These are phyloP conservation scores for Bambusicola thoracicus DNA, from an alignment of 2,113 vertebrate genomes.

Conservation along the genomic window DNA sequence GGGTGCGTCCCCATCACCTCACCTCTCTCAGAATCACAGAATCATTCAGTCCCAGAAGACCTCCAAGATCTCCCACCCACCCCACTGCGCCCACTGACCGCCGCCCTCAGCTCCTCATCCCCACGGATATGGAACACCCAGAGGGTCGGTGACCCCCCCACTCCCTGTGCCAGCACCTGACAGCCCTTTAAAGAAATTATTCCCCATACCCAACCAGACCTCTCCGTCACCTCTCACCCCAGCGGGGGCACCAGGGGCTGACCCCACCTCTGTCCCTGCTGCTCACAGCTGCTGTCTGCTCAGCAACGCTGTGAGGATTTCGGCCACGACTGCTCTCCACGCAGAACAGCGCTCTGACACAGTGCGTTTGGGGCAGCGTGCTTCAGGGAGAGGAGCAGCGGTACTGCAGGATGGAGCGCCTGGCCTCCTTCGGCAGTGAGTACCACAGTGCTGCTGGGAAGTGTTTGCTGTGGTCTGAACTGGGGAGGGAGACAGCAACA, in stretches of 20 bases:
- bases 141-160: too few species aligned
- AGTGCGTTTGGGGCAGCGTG: neutral
- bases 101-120: too few species aligned
- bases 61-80: too few species aligned
- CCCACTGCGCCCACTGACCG: too few species aligned
- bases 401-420: conserved; percentile 82
- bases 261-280: neutral
- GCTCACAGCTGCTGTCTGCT: neutral
- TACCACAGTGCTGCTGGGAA: neutral
- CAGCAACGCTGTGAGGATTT: neutral
- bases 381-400: neutral
- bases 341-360: neutral
- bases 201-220: too few species aligned
- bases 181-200: too few species aligned
- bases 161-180: too few species aligned
- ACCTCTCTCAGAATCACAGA: too few species aligned
- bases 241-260: too few species aligned
- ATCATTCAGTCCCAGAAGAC: too few species aligned
- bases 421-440: conserved; percentile 93
- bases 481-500: neutral
- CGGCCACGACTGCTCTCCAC: neutral
- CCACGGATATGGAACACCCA: too few species aligned
- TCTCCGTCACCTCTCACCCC: too few species aligned
- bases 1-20: neutral
- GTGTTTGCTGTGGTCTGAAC: neutral